Evolutionary conservation across 2,797 vertebrate species (phyloP).

Genomic region (Microctenopoma steveboyesi): DNA sequence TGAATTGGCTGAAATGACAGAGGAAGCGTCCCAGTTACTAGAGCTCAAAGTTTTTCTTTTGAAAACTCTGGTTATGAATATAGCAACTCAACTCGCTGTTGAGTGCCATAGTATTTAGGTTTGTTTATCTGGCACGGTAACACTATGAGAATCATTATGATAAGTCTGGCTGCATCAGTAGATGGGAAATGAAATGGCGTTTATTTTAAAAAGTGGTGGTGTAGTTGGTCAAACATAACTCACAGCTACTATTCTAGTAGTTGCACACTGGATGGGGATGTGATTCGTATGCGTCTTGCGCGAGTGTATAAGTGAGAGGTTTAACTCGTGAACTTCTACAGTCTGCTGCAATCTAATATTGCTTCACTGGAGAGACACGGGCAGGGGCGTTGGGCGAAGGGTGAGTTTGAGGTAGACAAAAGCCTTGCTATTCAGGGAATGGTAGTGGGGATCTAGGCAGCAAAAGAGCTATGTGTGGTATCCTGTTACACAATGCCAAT

Average conservation of each 20-base stretch:
- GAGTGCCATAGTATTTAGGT: too few species aligned
- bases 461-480: slow-evolving; percentile 90
- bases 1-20: slow-evolving; percentile 10
- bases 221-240: background rate
- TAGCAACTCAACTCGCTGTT: background rate
- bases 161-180: background rate
- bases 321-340: slow-evolving; percentile 41
- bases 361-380: slow-evolving; percentile 54
- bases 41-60: slow-evolving; percentile 14
- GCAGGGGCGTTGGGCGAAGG: slow-evolving; percentile 28
- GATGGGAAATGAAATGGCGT: background rate
- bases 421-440: slow-evolving; percentile 84
- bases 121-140: too few species aligned
- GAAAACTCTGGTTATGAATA: slow-evolving; percentile 1
- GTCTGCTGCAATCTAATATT: slow-evolving; percentile 28
- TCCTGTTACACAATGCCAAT: slow-evolving; percentile 91
- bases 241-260: background rate
- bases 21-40: background rate
- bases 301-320: slow-evolving; percentile 29
- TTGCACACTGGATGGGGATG: slow-evolving; percentile 3
- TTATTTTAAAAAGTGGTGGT: too few species aligned
- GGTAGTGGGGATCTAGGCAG: slow-evolving; percentile 79
- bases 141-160: background rate
- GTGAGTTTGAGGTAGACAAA: slow-evolving; percentile 78
- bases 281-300: slow-evolving; percentile 16